Evolutionary conservation across 2,888 invertebrate genomes (phyloP).

Genomic region (Eilema depressum): DNA sequence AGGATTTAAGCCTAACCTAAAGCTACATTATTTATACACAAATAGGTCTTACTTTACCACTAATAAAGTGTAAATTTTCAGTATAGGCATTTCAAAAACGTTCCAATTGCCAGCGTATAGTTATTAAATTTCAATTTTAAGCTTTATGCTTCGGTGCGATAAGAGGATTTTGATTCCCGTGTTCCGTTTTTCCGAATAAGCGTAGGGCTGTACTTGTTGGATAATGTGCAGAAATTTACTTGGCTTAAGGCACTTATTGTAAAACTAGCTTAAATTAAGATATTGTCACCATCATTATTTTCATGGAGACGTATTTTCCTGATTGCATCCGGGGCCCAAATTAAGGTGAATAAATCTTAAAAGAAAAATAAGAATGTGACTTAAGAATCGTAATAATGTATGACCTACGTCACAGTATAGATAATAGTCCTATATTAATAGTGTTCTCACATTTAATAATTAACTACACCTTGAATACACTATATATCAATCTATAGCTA

Average conservation of each 20-base stretch:
- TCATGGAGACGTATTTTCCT: too few relatives aligned
- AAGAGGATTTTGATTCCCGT: slow-evolving; percentile 76
- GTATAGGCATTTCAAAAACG: slow-evolving; percentile 41
- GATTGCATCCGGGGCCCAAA: too few relatives aligned
- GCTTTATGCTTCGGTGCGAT: slow-evolving; percentile 73
- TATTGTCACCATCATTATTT: too few relatives aligned
- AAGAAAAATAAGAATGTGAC: too few relatives aligned
- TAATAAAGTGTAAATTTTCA: not conserved
- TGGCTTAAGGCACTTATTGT: not conserved
- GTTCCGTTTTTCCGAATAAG: slow-evolving; percentile 61
- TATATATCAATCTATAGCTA: too few relatives aligned
- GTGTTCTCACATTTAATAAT: too few relatives aligned
- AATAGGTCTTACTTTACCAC: not conserved
- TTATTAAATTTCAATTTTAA: slow-evolving; percentile 78
- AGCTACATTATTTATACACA: not conserved
- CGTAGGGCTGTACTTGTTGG: slow-evolving; percentile 48
- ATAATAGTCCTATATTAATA: too few relatives aligned
- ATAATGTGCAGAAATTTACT: not conserved
- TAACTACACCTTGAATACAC: too few relatives aligned
- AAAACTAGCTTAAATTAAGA: not conserved
- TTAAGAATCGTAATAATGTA: too few relatives aligned
- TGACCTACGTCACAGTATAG: too few relatives aligned
- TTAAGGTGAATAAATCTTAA: too few relatives aligned
- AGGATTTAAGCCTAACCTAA: not conserved
- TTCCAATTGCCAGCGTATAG: slow-evolving; percentile 47